Evolutionary conservation across 1,140 invertebrate species (phyloP).

Genomic region (Spodoptera frugiperda): DNA sequence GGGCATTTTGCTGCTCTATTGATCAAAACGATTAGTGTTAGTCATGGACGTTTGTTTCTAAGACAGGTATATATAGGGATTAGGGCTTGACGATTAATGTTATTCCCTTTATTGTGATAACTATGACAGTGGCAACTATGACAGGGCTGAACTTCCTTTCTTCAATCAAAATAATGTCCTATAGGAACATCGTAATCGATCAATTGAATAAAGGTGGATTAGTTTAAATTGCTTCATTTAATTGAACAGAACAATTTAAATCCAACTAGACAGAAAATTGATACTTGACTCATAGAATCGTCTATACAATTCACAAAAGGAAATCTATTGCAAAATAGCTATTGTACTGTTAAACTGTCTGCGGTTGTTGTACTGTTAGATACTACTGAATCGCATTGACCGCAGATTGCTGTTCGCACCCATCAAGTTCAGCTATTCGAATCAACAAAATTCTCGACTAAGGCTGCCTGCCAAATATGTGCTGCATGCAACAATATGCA

Average conservation of each 20-base stretch:
- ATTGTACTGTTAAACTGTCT: slow-evolving; percentile 22
- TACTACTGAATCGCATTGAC: background rate
- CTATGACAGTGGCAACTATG: background rate
- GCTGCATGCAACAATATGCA: slow-evolving; percentile 5
- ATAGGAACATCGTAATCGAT: too few relatives aligned
- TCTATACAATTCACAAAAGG: slow-evolving; percentile 32
- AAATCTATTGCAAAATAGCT: slow-evolving; percentile 14
- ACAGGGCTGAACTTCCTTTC: background rate
- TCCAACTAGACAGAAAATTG: background rate
- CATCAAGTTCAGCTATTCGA: background rate
- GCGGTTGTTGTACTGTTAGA: slow-evolving; percentile 21
- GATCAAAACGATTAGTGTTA: too few relatives aligned
- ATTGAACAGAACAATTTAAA: background rate
- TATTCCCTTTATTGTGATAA: too few relatives aligned
- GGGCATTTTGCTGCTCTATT: background rate
- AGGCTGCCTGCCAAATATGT: background rate
- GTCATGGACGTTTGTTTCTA: too few relatives aligned
- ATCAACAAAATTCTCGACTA: slow-evolving; percentile 1
- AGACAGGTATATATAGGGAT: too few relatives aligned
- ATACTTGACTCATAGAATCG: background rate
- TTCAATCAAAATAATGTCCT: too few relatives aligned
- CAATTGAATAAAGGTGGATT: background rate
- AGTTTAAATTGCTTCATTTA: background rate
- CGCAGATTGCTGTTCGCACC: slow-evolving; percentile 7
- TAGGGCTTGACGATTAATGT: too few relatives aligned